Evolutionary conservation across 2,888 invertebrate species (phyloP).

Genomic region (Bellardia pandia): DNA sequence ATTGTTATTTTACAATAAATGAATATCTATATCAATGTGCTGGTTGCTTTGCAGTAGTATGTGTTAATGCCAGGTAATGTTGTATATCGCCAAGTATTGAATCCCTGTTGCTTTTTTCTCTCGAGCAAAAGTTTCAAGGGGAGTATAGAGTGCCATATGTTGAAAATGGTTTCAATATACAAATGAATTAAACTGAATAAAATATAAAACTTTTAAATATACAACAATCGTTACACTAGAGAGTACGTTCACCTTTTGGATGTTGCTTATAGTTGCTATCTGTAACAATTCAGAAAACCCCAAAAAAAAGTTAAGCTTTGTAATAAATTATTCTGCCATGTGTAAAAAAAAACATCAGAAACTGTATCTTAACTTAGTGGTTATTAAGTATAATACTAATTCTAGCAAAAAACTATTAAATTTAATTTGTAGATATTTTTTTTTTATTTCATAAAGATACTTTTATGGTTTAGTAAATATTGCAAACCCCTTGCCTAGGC

Average conservation of each 20-base stretch:
- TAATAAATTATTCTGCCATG: conserved; percentile 7
- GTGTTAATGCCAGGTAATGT: conserved; percentile 2
- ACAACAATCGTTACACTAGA: background rate
- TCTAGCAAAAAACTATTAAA: no score
- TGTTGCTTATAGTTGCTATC: background rate
- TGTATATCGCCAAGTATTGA: background rate
- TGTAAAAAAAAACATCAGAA: no score
- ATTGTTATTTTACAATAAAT: conserved; percentile 70
- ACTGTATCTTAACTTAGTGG: no score
- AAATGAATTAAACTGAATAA: conserved; percentile 41
- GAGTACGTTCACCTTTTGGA: conserved; percentile 30
- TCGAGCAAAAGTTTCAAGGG: background rate
- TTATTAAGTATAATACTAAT: no score
- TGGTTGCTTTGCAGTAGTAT: conserved; percentile 15
- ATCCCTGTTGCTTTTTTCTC: conserved; percentile 12
- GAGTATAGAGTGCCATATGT: conserved; percentile 46
- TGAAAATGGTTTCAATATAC: conserved; percentile 50
- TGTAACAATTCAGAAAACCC: background rate
- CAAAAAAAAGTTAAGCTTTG: background rate
- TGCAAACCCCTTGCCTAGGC: no score
- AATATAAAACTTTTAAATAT: conserved; percentile 20
- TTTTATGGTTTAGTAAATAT: no score
- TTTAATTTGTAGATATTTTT: background rate
- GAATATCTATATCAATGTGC: conserved; percentile 21
- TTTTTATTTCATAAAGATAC: background rate